These are phyloP conservation scores for Drosophila rellima DNA, from an alignment of 2,888 invertebrate genomes.

Conservation along the genomic window DNA sequence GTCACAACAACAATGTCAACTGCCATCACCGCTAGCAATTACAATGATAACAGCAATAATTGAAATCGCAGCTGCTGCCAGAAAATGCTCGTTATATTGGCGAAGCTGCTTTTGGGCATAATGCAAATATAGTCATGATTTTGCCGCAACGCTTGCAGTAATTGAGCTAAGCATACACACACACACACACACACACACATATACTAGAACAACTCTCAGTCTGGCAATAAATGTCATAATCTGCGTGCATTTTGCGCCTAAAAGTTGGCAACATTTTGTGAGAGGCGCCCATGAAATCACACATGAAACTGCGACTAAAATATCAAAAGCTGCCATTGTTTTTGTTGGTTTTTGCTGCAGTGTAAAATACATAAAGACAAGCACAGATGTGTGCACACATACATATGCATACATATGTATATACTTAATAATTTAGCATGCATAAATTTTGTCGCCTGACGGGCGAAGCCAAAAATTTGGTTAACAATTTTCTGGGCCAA, in stretches of 20 bases:
- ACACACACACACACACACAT: conserved; percentile 14
- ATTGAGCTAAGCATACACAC: conserved; percentile 25
- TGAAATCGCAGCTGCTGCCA: conserved; percentile 55
- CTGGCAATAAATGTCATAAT: conserved; percentile 50
- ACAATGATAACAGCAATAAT: conserved; percentile 66
- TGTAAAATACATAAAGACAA: conserved; percentile 24
- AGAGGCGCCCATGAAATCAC: conserved; percentile 42
- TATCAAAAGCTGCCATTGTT: conserved; percentile 20
- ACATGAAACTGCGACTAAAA: conserved; percentile 25
- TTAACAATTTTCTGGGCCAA: conserved; percentile 74
- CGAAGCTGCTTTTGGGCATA: conserved; percentile 36
- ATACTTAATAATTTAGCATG: conserved; percentile 62
- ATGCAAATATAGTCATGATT: conserved; percentile 47
- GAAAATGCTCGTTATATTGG: conserved; percentile 33
- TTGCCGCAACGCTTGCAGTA: conserved; percentile 46
- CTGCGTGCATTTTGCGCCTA: conserved; percentile 63
- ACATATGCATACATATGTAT: conserved; percentile 4
- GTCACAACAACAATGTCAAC: conserved; percentile 10
- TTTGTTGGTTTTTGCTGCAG: conserved; percentile 24
- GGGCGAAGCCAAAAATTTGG: conserved; percentile 63
- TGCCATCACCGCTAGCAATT: conserved; percentile 27
- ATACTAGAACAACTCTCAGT: neutral
- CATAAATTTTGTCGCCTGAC: conserved; percentile 70
- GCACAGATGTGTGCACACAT: neutral
- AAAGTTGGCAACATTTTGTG: conserved; percentile 63